Conservation (phyloP, 2,888 invertebrate genomes). For the Nipponacmea schrenckii region DNA sequence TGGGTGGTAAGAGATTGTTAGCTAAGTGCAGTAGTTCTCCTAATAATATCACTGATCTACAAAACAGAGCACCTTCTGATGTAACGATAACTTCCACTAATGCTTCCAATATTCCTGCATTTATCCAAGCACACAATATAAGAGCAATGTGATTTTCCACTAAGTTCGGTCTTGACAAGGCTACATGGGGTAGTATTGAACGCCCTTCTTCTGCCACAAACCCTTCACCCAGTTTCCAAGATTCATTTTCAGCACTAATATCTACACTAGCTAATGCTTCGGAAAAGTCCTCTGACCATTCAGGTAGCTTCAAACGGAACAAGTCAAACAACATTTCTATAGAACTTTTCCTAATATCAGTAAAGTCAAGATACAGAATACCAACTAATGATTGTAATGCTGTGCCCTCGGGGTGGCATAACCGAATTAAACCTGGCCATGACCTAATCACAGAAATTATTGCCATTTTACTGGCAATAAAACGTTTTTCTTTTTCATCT, state of each 20-base stretch:
- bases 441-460: slow-evolving; percentile 84
- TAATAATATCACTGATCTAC: slow-evolving; percentile 88
- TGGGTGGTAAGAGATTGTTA: slow-evolving; percentile 80
- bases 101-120: slow-evolving; percentile 86
- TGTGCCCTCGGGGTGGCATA: slow-evolving; percentile 66
- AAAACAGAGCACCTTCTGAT: slow-evolving; percentile 88
- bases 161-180: slow-evolving; percentile 85
- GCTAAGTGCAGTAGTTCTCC: slow-evolving; percentile 86
- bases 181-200: slow-evolving; percentile 85
- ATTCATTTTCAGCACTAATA: slow-evolving; percentile 79
- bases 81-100: slow-evolving; percentile 87
- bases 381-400: slow-evolving; percentile 68
- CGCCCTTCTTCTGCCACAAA: slow-evolving; percentile 94
- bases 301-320: slow-evolving; percentile 86
- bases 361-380: slow-evolving; percentile 82
- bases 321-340: slow-evolving; percentile 91
- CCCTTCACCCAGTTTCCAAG: slow-evolving; percentile 90
- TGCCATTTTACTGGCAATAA: slow-evolving; percentile 86
- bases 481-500: slow-evolving; percentile 80
- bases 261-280: slow-evolving; percentile 87
- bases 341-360: slow-evolving; percentile 91
- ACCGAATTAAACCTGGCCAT: slow-evolving; percentile 78
- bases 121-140: slow-evolving; percentile 87
- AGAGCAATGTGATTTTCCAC: slow-evolving; percentile 90
- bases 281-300: slow-evolving; percentile 90